Evolutionary conservation across 2,113 vertebrate species (phyloP).

Genomic region (Antennarius striatus): DNA sequence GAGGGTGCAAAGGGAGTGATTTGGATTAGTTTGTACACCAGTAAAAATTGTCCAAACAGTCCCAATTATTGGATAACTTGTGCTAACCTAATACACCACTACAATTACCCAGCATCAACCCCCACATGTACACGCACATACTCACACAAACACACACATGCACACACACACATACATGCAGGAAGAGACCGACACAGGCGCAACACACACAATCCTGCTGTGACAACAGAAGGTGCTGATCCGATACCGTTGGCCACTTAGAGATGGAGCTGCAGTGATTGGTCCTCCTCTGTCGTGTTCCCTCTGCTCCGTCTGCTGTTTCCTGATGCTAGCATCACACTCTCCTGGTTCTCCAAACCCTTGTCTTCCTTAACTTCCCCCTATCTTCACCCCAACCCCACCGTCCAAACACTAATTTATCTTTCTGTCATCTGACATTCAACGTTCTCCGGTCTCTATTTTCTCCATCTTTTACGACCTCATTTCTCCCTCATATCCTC

Average conservation of each 20-base stretch:
- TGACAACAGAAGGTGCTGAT: constrained; percentile 78
- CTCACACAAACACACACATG: constrained; percentile 44
- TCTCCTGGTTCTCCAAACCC: constrained; percentile 30
- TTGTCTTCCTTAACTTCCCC: constrained; percentile 28
- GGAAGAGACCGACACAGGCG: constrained; percentile 42
- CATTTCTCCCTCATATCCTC: not conserved
- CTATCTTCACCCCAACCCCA: constrained; percentile 12
- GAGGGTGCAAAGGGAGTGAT: constrained; percentile 60
- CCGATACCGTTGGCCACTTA: constrained; percentile 75
- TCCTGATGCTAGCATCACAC: constrained; percentile 19
- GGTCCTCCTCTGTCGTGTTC: constrained; percentile 64
- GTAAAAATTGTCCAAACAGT: constrained; percentile 80
- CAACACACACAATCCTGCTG: constrained; percentile 62
- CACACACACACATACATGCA: constrained; percentile 46
- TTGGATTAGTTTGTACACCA: constrained; percentile 81
- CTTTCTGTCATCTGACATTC: constrained; percentile 22
- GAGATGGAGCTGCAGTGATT: constrained; percentile 68
- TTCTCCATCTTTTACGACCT: constrained; percentile 1
- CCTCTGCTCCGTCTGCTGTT: constrained; percentile 62
- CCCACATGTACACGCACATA: constrained; percentile 37
- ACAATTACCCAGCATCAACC: constrained; percentile 80
- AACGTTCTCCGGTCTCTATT: not conserved
- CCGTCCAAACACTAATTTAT: constrained; percentile 17
- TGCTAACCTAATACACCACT: constrained; percentile 80
- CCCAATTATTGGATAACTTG: constrained; percentile 81